A percentile compares a stretch with the other conserved stretches of the same genome.
Evolutionary conservation across 2,113 vertebrate genomes (phyloP).

Genomic region (Platycercus adscitus): DNA sequence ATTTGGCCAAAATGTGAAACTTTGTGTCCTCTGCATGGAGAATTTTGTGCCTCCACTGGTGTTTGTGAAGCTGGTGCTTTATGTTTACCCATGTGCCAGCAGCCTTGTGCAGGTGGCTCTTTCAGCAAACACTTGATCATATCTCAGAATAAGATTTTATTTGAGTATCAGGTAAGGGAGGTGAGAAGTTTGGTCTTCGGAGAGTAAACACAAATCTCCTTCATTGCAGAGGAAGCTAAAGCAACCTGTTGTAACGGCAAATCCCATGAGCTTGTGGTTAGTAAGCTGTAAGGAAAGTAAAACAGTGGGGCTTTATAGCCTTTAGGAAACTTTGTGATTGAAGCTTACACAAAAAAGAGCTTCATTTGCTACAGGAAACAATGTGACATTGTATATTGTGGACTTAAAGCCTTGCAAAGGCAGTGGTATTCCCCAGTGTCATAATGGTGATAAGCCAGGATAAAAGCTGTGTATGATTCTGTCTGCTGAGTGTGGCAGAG

Average conservation of each 20-base stretch:
- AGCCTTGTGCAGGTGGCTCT: neutral
- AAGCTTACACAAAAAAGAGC: neutral
- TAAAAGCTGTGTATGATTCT: neutral
- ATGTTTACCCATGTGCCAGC: neutral
- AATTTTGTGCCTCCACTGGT: neutral
- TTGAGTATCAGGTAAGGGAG: neutral
- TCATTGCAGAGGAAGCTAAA: neutral
- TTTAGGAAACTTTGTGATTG: neutral
- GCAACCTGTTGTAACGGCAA: accelerated
- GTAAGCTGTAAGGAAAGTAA: neutral
- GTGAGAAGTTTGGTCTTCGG: neutral
- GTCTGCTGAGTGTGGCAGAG: neutral
- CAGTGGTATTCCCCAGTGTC: neutral
- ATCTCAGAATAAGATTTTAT: neutral
- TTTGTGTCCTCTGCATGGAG: accelerated
- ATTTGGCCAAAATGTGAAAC: neutral
- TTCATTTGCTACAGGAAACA: neutral
- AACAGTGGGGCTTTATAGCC: neutral
- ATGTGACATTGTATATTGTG: neutral
- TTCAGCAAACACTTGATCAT: neutral
- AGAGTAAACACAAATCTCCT: neutral
- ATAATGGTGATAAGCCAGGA: neutral
- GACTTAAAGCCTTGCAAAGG: neutral
- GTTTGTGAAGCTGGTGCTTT: neutral
- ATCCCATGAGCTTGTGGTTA: neutral